Conservation (phyloP, 2,888 invertebrate species). For the Heliothis peltigera region DNA sequence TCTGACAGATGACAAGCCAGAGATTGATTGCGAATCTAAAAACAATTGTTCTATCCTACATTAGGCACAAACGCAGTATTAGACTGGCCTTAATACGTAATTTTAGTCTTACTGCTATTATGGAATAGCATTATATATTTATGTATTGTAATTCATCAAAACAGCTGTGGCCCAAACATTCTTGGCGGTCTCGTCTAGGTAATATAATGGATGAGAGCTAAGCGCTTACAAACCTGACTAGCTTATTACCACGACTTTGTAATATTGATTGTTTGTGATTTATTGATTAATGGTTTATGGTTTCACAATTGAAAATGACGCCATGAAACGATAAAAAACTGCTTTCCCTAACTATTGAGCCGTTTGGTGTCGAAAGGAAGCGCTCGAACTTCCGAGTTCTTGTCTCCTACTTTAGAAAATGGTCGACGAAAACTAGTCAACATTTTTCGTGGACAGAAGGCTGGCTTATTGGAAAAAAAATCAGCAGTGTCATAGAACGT, state of each 20-base stretch:
- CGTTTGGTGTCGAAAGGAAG: too few relatives aligned
- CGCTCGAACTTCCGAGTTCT: too few relatives aligned
- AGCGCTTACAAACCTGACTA: not conserved
- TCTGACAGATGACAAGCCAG: conserved; percentile 44
- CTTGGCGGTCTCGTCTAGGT: not conserved
- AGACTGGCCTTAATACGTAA: conserved; percentile 13
- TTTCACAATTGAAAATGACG: too few relatives aligned
- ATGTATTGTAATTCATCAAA: conserved; percentile 16
- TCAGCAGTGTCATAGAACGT: too few relatives aligned
- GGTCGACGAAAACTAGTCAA: too few relatives aligned
- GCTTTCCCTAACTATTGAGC: too few relatives aligned
- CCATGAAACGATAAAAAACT: too few relatives aligned
- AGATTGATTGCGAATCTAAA: conserved; percentile 57
- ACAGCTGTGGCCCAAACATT: conserved; percentile 35
- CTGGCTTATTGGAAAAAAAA: too few relatives aligned
- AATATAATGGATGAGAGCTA: conserved; percentile 6
- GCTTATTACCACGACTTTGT: not conserved
- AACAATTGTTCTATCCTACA: conserved; percentile 34
- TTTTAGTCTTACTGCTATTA: conserved; percentile 28
- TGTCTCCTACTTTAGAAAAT: too few relatives aligned
- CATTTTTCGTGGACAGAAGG: too few relatives aligned
- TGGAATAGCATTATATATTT: conserved; percentile 26
- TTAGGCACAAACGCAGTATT: conserved; percentile 20
- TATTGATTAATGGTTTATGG: too few relatives aligned
- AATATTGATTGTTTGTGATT: too few relatives aligned